These are phyloP conservation scores for Caligus rogercresseyi DNA, from an alignment of 1,140 invertebrate genomes.

Conservation along the genomic window DNA sequence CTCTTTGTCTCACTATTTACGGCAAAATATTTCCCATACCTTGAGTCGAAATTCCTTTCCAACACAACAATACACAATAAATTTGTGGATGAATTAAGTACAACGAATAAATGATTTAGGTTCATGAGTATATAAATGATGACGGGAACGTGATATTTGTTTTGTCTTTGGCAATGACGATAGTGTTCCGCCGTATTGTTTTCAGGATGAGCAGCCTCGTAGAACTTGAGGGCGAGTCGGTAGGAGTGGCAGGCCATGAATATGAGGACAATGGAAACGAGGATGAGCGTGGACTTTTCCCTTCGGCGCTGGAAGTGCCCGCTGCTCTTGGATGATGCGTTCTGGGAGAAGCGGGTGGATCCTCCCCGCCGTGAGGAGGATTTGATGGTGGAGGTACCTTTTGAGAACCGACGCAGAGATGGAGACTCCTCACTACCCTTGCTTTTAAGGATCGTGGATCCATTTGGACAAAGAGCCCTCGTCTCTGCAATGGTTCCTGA, in stretches of 20 bases:
- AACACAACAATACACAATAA: slow-evolving; percentile 16
- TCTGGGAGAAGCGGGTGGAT: neutral
- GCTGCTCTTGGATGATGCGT: no score
- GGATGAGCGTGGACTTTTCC: slow-evolving; percentile 11
- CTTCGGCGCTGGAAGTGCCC: neutral
- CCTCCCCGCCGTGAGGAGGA: no score
- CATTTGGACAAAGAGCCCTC: no score
- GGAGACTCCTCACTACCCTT: neutral
- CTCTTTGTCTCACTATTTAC: neutral
- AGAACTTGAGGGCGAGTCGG: slow-evolving; percentile 9
- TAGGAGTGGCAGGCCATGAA: slow-evolving; percentile 8
- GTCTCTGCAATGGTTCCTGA: no score
- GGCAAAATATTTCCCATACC: neutral
- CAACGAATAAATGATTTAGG: neutral
- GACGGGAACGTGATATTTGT: slow-evolving; percentile 8
- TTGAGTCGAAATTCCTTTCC: slow-evolving; percentile 5
- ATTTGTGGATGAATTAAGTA: slow-evolving; percentile 12
- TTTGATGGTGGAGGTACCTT: neutral
- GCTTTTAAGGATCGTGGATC: no score
- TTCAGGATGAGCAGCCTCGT: slow-evolving; percentile 8
- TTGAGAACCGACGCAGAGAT: neutral
- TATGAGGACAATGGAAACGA: slow-evolving; percentile 8
- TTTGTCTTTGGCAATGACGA: neutral
- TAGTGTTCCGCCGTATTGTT: slow-evolving; percentile 2
- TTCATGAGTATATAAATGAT: neutral